A percentile compares a stretch with the other conserved stretches of the same genome.
Conservation (phyloP, 2,113 vertebrate species). For the Anser cygnoides region DNA sequence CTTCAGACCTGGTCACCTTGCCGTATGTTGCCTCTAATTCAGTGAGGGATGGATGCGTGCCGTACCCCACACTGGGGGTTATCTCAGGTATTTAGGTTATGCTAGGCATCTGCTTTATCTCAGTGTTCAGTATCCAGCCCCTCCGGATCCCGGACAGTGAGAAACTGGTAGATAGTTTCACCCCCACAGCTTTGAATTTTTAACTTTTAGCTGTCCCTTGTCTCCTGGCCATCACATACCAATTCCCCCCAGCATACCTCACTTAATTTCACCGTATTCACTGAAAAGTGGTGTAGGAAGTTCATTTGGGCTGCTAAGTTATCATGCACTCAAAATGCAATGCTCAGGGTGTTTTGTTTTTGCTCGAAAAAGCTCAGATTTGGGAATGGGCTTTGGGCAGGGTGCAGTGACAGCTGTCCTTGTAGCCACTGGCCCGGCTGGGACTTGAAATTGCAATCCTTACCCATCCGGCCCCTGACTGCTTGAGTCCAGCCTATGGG, state of each 20-base stretch:
- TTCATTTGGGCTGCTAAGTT: not conserved
- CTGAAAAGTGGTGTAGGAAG: not conserved
- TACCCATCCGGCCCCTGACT: not conserved
- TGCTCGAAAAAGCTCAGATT: not conserved
- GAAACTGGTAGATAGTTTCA: not conserved
- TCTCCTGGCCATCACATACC: not conserved
- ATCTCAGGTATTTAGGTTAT: slow-evolving; percentile 49
- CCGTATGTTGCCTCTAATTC: fast-evolving
- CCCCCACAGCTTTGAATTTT: not conserved
- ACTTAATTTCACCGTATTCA: not conserved
- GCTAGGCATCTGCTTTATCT: not conserved
- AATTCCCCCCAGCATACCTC: fast-evolving
- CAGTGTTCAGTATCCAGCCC: fast-evolving
- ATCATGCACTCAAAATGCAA: not conserved
- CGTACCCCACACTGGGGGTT: not conserved
- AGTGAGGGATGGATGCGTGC: not conserved
- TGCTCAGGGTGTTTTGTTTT: not conserved
- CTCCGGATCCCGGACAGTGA: not conserved
- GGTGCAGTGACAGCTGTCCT: not conserved
- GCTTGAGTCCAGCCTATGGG: not conserved
- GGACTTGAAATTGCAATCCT: not conserved
- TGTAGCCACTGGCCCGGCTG: not conserved
- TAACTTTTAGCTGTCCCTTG: not conserved
- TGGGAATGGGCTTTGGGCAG: not conserved
- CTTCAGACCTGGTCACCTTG: not conserved